Conservation (phyloP, 2,797 vertebrate species). For the Bovichtus variegatus region DNA sequence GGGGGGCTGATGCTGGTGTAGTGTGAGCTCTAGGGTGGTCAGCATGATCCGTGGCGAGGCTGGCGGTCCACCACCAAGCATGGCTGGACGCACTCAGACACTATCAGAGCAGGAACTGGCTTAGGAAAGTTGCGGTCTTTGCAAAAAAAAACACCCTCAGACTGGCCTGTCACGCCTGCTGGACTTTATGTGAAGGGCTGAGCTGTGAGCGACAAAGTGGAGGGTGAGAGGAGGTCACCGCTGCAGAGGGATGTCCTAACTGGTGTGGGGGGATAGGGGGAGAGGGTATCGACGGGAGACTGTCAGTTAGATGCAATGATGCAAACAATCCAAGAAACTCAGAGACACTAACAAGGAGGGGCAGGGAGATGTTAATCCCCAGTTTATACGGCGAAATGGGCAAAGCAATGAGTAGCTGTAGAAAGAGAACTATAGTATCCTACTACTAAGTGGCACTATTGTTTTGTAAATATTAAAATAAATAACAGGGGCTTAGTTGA, state of each 20-base stretch:
- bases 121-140: constrained; percentile 26
- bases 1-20: constrained; percentile 27
- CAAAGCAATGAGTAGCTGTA: constrained; percentile 28
- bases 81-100: constrained; percentile 53
- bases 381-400: constrained; percentile 20
- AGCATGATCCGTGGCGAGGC: constrained; percentile 48
- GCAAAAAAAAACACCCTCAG: constrained; percentile 51
- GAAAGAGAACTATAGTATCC: not conserved
- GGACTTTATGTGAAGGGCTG: constrained; percentile 64
- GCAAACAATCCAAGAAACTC: constrained; percentile 50
- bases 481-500: not conserved
- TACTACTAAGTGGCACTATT: not conserved
- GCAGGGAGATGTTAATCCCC: not conserved
- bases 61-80: constrained; percentile 52
- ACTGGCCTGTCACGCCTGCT: constrained; percentile 68
- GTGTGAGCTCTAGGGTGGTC: constrained; percentile 50
- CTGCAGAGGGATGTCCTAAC: constrained; percentile 54
- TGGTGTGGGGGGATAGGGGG: constrained; percentile 42
- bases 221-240: constrained; percentile 68
- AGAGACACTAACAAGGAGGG: constrained; percentile 30
- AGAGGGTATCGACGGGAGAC: constrained; percentile 58
- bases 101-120: constrained; percentile 50
- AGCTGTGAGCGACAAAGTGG: constrained; percentile 63
- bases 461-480: not conserved
- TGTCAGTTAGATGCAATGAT: constrained; percentile 72